Conservation (phyloP, 2,888 invertebrate species). For the Orthosia incerta region DNA sequence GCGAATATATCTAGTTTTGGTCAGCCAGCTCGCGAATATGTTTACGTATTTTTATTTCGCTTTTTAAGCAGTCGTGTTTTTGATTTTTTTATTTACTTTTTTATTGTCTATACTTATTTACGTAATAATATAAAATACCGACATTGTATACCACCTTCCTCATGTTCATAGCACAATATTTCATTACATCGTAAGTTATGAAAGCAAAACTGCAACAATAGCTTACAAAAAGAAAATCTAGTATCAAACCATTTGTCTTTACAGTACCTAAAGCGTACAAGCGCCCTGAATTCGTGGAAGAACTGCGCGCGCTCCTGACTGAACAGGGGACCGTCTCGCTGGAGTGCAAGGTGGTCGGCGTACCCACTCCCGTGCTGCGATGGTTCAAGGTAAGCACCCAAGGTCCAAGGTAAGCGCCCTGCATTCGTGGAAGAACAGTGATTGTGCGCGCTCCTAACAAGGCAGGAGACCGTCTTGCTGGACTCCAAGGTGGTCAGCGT, state of each 20-base stretch:
- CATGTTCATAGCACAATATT: neutral
- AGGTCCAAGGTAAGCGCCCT: conserved; percentile 91
- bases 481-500: conserved; percentile 98
- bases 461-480: conserved; percentile 96
- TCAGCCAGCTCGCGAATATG: too few species aligned
- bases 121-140: too few species aligned
- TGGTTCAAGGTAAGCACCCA: conserved; percentile 88
- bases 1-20: too few species aligned
- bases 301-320: conserved; percentile 95
- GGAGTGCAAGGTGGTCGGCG: conserved; percentile 97
- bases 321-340: conserved; percentile 97
- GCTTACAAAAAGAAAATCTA: neutral
- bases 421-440: conserved; percentile 97
- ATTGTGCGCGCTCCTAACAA: conserved; percentile 95
- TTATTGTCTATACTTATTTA: too few species aligned
- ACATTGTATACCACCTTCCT: too few species aligned
- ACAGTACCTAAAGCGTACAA: conserved; percentile 97
- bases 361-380: conserved; percentile 95
- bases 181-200: neutral
- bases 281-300: conserved; percentile 96
- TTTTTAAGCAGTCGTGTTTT: too few species aligned
- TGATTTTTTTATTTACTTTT: too few species aligned
- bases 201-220: neutral
- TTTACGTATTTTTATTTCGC: too few species aligned
- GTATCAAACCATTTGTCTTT: neutral